Evolutionary conservation across 2,888 invertebrate genomes (phyloP), one percentile per base, ranked within the genome.

Genomic region (Trypoxylon attenuatum): DNA sequence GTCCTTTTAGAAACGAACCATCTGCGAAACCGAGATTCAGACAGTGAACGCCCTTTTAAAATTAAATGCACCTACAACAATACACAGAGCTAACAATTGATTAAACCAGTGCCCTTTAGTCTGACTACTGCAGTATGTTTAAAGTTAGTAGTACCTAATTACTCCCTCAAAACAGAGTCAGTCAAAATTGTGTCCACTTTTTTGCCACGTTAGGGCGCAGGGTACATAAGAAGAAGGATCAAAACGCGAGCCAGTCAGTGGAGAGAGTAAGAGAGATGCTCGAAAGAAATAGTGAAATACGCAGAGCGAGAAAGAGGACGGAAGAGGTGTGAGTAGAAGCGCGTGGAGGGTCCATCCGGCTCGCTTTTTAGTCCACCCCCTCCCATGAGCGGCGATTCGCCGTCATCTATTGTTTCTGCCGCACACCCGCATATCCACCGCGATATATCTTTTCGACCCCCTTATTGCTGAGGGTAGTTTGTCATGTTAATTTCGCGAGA

Each of bases 391-490:
- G 42, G 54, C 27, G n/a, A n/a, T n/a, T 27, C 47, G 53, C 56
- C 69, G 70, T 75, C 77, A 79, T 82, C 85, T 79, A 86, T 86
- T 86, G 87, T 87, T 86, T 86, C 84, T 84, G 76, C 76, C 76
- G 79, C 81, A 82, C 82, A 84, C 86, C 85, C 86, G 84, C 86
- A 85, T 86, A 84, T 82, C 76, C 84, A 80, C 70, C 71, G 77
- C 81, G 81, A 86, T 86, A 86, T 84, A 85, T 87, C 84, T 85
- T 82, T 79, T 78, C 78, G 80, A 84, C 85, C 85, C 86, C 84
- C 85, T 87, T 86, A 85, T 87, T 86, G 84, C 86, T 83, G 81
- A 77, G 86, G 86, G 86, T 86, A 87, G 87, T 87, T 87, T 87
- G 86, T 87, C 87, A 87, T 87, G 87, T 87, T 87, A 87, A 87